Evolutionary conservation across 2,797 vertebrate genomes (phyloP).

Genomic region (Danionella dracula): DNA sequence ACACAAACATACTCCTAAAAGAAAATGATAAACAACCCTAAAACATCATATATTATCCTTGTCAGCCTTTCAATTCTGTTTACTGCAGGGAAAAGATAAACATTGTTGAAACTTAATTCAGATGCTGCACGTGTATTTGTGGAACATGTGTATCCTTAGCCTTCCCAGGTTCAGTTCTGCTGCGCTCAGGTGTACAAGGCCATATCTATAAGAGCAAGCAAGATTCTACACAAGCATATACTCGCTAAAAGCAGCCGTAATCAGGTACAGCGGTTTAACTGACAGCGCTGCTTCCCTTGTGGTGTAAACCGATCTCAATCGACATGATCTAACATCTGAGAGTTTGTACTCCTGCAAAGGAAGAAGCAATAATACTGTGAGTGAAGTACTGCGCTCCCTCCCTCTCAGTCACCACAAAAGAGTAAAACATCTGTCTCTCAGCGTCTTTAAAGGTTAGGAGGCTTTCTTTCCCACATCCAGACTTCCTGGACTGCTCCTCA

Average conservation of each 20-base stretch:
- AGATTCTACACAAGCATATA: background rate
- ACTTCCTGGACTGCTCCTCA: conserved; percentile 22
- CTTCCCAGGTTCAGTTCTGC: conserved; percentile 51
- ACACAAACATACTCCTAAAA: conserved; percentile 64
- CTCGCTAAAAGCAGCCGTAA: conserved; percentile 41
- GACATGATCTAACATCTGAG: conserved; percentile 53
- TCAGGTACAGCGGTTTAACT: conserved; percentile 61
- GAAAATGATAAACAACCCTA: conserved; percentile 80
- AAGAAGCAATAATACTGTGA: conserved; percentile 59
- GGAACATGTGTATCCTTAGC: background rate
- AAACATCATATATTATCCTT: conserved; percentile 70
- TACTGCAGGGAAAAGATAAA: conserved; percentile 63
- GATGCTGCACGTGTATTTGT: conserved; percentile 52
- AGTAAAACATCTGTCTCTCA: conserved; percentile 56
- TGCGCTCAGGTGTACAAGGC: conserved; percentile 57
- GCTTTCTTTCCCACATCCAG: conserved; percentile 38
- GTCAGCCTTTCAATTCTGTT: conserved; percentile 75
- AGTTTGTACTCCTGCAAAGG: conserved; percentile 55
- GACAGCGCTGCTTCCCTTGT: conserved; percentile 60
- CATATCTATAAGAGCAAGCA: background rate
- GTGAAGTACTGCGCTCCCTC: conserved; percentile 50
- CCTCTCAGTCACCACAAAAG: conserved; percentile 29
- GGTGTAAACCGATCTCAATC: conserved; percentile 49
- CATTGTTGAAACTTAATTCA: conserved; percentile 55
- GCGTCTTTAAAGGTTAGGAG: conserved; percentile 46